A percentile compares a stretch with the other conserved stretches of the same genome.
These are phyloP conservation scores for Motacilla alba DNA, from an alignment of 2,113 vertebrate species.

Conservation along the genomic window DNA sequence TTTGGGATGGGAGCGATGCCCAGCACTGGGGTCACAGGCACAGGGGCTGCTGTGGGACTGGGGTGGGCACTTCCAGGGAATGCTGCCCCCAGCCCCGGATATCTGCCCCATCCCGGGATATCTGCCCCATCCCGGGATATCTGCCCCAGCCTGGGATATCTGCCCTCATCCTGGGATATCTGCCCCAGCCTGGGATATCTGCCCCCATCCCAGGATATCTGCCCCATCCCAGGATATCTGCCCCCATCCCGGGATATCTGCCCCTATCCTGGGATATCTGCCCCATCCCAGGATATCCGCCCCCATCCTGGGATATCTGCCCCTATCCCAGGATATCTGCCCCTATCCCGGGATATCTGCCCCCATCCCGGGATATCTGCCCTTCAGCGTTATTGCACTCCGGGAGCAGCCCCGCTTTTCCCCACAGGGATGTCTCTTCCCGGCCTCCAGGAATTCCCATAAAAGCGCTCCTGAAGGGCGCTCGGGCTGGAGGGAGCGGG, in stretches of 20 bases:
- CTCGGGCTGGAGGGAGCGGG: neutral
- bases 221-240: neutral
- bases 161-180: too few relatives aligned
- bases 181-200: too few relatives aligned
- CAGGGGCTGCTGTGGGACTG: fast-evolving
- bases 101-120: neutral
- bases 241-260: too few relatives aligned
- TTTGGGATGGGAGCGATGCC: neutral
- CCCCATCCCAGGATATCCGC: neutral
- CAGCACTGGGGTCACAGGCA: neutral
- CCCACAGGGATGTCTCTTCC: neutral
- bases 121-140: neutral
- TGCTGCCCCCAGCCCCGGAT: neutral
- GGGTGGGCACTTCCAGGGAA: fast-evolving
- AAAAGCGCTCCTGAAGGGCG: neutral
- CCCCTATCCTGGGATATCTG: neutral
- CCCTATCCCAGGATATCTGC: neutral
- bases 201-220: too few relatives aligned
- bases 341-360: neutral
- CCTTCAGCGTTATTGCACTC: fast-evolving
- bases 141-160: too few relatives aligned
- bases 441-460: neutral
- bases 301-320: fast-evolving
- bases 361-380: neutral
- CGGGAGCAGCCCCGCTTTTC: neutral